A percentile compares a stretch with the other conserved stretches of the same genome.
Evolutionary conservation across 2,888 invertebrate genomes (phyloP).

Genomic region (Odiellus spinosus): DNA sequence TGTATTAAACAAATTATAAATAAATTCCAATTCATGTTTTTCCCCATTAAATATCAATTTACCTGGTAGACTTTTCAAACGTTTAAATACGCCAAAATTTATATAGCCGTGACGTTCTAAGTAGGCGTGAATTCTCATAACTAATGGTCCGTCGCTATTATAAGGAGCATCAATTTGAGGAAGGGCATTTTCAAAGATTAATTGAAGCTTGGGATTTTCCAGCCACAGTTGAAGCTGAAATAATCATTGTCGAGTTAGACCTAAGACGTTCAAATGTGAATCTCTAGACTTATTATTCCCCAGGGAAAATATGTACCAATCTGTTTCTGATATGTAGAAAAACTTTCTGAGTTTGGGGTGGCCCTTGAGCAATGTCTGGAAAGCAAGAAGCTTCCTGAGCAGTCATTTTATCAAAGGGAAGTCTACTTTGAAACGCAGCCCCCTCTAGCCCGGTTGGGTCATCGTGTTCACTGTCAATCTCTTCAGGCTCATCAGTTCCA

Average conservation of each 20-base stretch:
- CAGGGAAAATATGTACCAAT: conserved; percentile 37
- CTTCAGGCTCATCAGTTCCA: conserved; percentile 25
- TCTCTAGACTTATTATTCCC: too few relatives aligned
- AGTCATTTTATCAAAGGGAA: conserved; percentile 88
- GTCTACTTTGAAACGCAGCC: conserved; percentile 46
- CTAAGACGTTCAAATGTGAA: too few relatives aligned
- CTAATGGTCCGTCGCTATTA: conserved; percentile 71
- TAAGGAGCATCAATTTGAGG: conserved; percentile 72
- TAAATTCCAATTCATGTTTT: not conserved
- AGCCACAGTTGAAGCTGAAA: conserved; percentile 73
- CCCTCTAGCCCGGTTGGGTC: conserved; percentile 35
- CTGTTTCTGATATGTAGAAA: conserved; percentile 83
- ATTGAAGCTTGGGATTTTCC: conserved; percentile 81
- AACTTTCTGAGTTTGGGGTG: conserved; percentile 64
- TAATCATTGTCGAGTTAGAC: too few relatives aligned
- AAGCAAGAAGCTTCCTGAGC: conserved; percentile 85
- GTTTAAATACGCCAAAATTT: conserved; percentile 90
- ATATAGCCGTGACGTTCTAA: conserved; percentile 91
- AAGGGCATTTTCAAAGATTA: conserved; percentile 62
- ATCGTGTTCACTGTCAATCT: conserved; percentile 38
- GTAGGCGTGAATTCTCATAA: conserved; percentile 72
- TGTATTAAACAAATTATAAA: conserved; percentile 2
- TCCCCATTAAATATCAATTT: conserved; percentile 5
- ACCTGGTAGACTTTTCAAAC: conserved; percentile 43
- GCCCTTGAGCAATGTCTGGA: conserved; percentile 70